Percentiles rank a stretch among this genome's conserved stretches.
Conservation (phyloP, 2,797 vertebrate genomes). For the Cygnus olor region DNA sequence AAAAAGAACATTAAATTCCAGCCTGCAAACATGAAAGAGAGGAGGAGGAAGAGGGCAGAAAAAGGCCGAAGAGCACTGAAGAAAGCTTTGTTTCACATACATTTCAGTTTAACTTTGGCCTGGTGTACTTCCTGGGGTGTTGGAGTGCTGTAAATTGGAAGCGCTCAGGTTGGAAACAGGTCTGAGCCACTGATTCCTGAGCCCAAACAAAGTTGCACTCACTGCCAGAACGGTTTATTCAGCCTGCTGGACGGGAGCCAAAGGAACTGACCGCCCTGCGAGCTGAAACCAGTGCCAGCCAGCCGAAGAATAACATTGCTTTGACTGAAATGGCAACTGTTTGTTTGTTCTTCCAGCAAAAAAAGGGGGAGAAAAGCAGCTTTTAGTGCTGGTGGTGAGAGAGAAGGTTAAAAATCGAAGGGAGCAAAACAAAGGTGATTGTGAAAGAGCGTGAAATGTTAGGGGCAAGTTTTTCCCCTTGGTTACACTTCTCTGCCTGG, state of each 20-base stretch:
- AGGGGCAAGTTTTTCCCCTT: constrained; percentile 8
- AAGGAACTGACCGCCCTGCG: constrained; percentile 43
- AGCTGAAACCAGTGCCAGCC: constrained; percentile 56
- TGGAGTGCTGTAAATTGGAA: constrained; percentile 50
- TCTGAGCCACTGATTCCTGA: constrained; percentile 5
- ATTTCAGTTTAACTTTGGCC: constrained; percentile 27
- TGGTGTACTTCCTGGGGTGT: background rate
- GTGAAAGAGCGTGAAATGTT: constrained; percentile 30
- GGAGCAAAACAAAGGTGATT: background rate
- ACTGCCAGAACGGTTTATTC: constrained; percentile 44
- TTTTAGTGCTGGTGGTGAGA: constrained; percentile 55
- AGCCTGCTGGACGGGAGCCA: constrained; percentile 53
- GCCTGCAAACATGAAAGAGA: background rate
- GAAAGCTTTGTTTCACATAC: constrained; percentile 35
- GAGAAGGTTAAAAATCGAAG: constrained; percentile 42
- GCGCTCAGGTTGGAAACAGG: constrained; percentile 17
- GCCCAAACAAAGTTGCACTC: constrained; percentile 18
- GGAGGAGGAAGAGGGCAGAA: constrained; percentile 10
- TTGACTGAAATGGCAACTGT: constrained; percentile 65
- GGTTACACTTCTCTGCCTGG: background rate
- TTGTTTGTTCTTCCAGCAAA: constrained; percentile 67
- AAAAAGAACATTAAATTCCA: constrained; percentile 13
- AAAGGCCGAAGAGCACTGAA: constrained; percentile 3
- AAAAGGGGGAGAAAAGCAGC: background rate
- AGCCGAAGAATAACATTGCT: constrained; percentile 62